phyloP scores from a whole-genome alignment of 2,113 vertebrate genomes.

The Daubentonia madagascariensis region DNA sequence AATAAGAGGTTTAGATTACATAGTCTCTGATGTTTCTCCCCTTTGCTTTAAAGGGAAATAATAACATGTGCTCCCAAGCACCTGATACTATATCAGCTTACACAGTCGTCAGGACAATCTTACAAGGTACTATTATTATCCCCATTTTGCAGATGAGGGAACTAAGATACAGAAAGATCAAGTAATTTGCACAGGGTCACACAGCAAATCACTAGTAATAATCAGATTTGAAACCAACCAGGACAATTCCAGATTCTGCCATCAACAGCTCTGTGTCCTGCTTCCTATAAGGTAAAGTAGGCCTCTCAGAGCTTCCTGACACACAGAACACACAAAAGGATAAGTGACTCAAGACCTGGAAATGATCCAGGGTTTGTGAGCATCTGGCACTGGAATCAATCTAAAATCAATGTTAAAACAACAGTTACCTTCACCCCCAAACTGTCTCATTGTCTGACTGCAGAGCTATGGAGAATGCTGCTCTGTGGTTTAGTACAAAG shows the following conservation, averaged over 20 bases:
- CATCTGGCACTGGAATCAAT: slow-evolving; percentile 4
- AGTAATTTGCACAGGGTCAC: neutral
- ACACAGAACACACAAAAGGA: neutral
- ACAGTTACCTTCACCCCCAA: neutral
- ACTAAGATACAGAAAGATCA: neutral
- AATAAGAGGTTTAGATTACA: slow-evolving; percentile 1
- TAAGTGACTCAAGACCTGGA: neutral
- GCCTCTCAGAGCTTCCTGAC: neutral
- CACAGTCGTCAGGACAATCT: neutral
- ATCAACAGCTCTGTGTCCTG: neutral
- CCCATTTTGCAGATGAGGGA: neutral
- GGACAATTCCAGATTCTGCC: neutral
- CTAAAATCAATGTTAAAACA: slow-evolving; percentile 25
- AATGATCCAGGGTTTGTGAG: neutral
- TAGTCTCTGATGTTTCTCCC: neutral
- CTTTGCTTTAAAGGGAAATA: slow-evolving; percentile 8
- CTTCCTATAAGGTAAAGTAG: neutral
- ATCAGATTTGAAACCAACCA: neutral
- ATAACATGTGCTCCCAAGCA: neutral
- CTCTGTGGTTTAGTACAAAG: neutral
- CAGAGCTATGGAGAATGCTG: neutral
- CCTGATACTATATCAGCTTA: neutral
- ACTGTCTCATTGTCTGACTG: neutral
- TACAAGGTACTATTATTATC: neutral
- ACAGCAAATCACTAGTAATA: neutral